These are phyloP conservation scores for Hybos culiciformis DNA, from an alignment of 2,888 invertebrate species.

Conservation along the genomic window DNA sequence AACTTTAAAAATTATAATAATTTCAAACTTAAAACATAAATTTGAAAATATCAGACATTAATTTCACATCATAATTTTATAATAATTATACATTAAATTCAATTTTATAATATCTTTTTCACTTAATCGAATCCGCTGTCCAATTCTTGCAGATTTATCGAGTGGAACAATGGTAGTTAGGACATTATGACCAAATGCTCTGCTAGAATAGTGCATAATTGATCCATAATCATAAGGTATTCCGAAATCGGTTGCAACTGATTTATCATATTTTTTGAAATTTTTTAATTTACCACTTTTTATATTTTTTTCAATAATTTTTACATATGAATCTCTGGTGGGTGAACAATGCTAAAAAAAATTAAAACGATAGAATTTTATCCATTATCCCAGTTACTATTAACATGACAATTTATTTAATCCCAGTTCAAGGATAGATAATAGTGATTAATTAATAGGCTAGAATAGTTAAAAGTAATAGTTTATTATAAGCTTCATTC, in stretches of 20 bases:
- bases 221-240: constrained; percentile 62
- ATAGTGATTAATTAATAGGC: too few relatives aligned
- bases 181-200: constrained; percentile 56
- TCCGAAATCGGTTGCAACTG: constrained; percentile 45
- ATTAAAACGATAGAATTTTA: too few relatives aligned
- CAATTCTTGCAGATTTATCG: constrained; percentile 19
- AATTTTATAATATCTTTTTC: constrained; percentile 15
- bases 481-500: too few relatives aligned
- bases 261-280: constrained; percentile 49
- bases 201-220: constrained; percentile 64
- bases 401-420: too few relatives aligned
- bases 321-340: constrained; percentile 56
- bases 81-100: constrained; percentile 16
- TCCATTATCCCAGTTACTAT: too few relatives aligned
- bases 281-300: constrained; percentile 46
- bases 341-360: too few relatives aligned
- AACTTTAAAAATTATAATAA: too few relatives aligned
- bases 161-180: constrained; percentile 50
- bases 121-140: constrained; percentile 15
- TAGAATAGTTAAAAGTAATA: too few relatives aligned
- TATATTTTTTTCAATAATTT: constrained; percentile 37
- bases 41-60: too few relatives aligned
- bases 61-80: too few relatives aligned
- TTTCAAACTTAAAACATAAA: too few relatives aligned
- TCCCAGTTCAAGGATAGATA: too few relatives aligned